Percentiles rank a stretch among this genome's conserved stretches.
Conservation (phyloP, 2,797 vertebrate genomes). For the Ceryle rudis region DNA sequence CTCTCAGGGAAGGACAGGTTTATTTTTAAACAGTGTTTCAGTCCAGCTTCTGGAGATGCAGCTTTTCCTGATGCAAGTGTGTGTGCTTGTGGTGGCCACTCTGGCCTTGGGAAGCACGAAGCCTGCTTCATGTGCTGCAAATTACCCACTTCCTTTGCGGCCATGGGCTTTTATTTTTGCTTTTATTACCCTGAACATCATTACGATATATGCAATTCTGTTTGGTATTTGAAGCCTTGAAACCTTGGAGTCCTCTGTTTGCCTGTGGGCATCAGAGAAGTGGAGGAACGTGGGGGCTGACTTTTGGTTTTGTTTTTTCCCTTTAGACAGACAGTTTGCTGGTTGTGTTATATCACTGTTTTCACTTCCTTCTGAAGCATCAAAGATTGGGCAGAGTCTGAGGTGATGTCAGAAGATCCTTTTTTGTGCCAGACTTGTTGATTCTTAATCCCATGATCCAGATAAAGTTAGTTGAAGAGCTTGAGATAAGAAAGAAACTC, state of each 20-base stretch:
- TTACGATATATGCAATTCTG: neutral
- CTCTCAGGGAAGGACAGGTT: neutral
- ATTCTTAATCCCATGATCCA: neutral
- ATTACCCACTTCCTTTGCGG: neutral
- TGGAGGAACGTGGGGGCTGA: fast-evolving
- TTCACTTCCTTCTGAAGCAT: neutral
- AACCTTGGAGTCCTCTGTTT: neutral
- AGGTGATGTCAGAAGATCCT: neutral
- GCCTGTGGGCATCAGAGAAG: neutral
- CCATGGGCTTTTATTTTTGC: neutral
- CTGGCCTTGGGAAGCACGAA: neutral
- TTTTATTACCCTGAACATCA: neutral
- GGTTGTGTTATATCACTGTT: neutral
- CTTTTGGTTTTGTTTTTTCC: neutral
- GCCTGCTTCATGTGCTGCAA: neutral
- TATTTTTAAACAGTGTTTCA: neutral
- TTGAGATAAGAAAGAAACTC: neutral
- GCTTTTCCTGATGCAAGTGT: neutral
- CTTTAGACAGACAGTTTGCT: neutral
- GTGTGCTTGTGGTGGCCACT: neutral
- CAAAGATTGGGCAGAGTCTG: neutral
- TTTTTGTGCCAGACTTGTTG: neutral
- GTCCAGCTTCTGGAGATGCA: neutral
- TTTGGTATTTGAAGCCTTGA: neutral
- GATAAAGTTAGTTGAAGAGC: neutral